These are phyloP conservation scores for Pseudopodoces humilis DNA, from an alignment of 2,113 vertebrate genomes.

Conservation along the genomic window DNA sequence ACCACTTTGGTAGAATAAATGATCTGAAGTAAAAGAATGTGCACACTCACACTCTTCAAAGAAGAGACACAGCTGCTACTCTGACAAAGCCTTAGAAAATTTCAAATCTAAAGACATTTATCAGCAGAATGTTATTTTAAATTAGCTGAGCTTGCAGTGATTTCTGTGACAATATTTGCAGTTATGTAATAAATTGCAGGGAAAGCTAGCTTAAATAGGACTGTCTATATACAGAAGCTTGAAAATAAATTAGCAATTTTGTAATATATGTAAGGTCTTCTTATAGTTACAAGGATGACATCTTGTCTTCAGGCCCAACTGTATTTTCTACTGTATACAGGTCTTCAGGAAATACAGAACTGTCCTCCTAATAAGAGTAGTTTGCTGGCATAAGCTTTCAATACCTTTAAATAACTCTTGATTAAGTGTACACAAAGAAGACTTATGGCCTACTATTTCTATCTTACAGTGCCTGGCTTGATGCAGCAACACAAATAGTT, in stretches of 20 bases:
- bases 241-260: neutral
- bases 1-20: neutral
- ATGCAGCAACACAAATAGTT: neutral
- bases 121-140: neutral
- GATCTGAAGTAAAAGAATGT: neutral
- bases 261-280: neutral
- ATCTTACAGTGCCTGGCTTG: neutral
- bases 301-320: neutral
- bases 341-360: neutral
- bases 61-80: neutral
- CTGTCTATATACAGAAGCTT: neutral
- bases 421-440: neutral
- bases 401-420: slow-evolving; percentile 15
- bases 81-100: neutral
- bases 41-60: neutral
- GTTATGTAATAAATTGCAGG: neutral
- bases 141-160: neutral
- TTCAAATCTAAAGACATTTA: neutral
- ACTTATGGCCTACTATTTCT: neutral
- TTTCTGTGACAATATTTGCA: neutral
- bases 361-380: neutral
- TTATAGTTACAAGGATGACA: neutral
- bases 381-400: neutral
- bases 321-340: neutral
- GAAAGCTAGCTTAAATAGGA: neutral